Evolutionary conservation across 2,888 invertebrate species (phyloP), one percentile per base, ranked within the genome.

Genomic region (Atethmia centrago): DNA sequence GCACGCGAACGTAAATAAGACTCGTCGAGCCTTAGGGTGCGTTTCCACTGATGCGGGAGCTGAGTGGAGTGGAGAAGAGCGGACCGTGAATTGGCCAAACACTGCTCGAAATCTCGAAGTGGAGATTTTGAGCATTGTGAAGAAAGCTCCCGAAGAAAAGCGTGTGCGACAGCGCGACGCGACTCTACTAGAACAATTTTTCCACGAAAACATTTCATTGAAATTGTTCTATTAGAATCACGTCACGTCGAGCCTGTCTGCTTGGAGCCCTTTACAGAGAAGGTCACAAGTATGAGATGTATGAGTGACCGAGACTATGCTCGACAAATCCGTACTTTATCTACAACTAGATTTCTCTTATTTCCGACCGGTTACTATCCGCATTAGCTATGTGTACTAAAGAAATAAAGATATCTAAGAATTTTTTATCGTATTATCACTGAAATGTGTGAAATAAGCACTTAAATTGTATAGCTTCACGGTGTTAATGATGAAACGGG

Each of bases 381-480:
- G 10, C 40, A 58, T 45, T 42, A n/a, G 14, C 42, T 49, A 36
- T 76, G 55, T 70, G 77, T 77, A 70, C 42, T 69, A 65, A 64
- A 61, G 45, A n/a, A 45, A 51, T 42, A 61, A 67, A 74, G 42
- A 47, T 25, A 71, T 73, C 56, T 21, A 40, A 55, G 25, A 49
- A n/a, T 62, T 53, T 47, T 55, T 78, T 70, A 79, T 83, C 72
- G 55, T 71, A 69, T 74, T 76, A 71, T 40, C 31, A 71, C 51
- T 63, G 51, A 71, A 55, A 84, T 64, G 81, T 76, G 71, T 84
- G 84, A 82, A 74, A 71, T 77, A 71, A 67, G 59, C 71, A 66
- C 31, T 75, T 36, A 56, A 79, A 71, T 69, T 40, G 28, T 56
- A 64, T 59, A 56, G 71, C 69, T 77, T 82, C 84, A 83, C 67